Percentiles rank a stretch among this genome's conserved stretches.
These are phyloP conservation scores for Agrochola lota DNA, from an alignment of 2,888 invertebrate species.

Conservation along the genomic window DNA sequence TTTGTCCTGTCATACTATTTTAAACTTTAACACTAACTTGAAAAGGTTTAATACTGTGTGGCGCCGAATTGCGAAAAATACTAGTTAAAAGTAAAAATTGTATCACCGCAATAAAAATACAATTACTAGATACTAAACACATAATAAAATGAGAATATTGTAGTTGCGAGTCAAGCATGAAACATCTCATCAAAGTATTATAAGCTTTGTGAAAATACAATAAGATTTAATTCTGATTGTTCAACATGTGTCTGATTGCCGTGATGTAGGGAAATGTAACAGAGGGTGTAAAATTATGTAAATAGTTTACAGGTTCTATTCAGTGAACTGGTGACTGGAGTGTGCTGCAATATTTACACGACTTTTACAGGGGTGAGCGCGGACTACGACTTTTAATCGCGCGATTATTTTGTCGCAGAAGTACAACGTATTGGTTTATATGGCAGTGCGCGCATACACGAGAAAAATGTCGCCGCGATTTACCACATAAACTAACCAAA, in stretches of 20 bases:
- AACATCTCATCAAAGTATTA: conserved; percentile 22
- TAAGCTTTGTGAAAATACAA: conserved; percentile 3
- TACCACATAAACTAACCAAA: too few species aligned
- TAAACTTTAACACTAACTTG: conserved; percentile 42
- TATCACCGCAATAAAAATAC: conserved; percentile 24
- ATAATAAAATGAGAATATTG: conserved; percentile 29
- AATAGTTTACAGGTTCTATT: conserved; percentile 25
- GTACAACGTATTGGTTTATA: too few species aligned
- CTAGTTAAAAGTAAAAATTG: conserved; percentile 11
- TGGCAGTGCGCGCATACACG: too few species aligned
- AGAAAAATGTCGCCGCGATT: too few species aligned
- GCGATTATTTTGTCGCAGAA: too few species aligned
- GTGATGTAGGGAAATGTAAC: conserved; percentile 5
- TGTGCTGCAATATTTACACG: conserved; percentile 4
- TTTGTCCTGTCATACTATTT: conserved; percentile 37
- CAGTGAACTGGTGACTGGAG: conserved; percentile 1
- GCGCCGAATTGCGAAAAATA: conserved; percentile 8
- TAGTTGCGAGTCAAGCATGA: neutral
- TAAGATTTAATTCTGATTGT: conserved; percentile 34
- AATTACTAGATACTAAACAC: conserved; percentile 36
- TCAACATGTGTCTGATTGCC: neutral
- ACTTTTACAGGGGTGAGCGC: neutral
- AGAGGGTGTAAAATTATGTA: conserved; percentile 50
- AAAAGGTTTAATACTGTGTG: conserved; percentile 17
- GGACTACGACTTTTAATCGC: too few species aligned